Conservation (phyloP, 2,888 invertebrate species). For the Oithona nana region DNA sequence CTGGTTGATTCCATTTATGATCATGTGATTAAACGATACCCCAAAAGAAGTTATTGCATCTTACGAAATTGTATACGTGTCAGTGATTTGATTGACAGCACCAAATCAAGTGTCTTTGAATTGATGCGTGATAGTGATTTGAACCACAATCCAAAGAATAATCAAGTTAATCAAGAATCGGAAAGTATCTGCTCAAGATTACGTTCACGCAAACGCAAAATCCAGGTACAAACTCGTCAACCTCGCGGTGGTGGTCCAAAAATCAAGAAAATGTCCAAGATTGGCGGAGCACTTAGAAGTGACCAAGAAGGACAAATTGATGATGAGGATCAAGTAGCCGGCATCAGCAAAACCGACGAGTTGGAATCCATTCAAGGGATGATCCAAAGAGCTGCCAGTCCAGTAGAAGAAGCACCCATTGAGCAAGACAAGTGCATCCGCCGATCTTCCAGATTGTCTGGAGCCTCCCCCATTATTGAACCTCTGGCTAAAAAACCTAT, state of each 20-base stretch:
- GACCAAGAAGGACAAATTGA: neutral
- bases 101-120: conserved; percentile 13
- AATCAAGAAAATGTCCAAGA: neutral
- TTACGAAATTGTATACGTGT: conserved; percentile 15
- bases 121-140: neutral
- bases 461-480: neutral
- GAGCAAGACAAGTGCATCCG: neutral
- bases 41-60: conserved; percentile 13
- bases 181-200: neutral
- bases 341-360: neutral
- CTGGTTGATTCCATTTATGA: conserved; percentile 14
- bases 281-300: neutral
- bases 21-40: conserved; percentile 14
- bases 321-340: neutral
- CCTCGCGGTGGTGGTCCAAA: neutral
- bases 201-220: neutral
- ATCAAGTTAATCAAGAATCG: neutral
- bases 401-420: neutral
- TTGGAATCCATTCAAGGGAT: neutral
- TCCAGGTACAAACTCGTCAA: neutral
- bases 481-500: neutral
- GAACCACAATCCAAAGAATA: neutral
- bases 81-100: conserved; percentile 9
- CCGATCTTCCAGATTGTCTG: neutral
- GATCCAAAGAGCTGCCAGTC: neutral